A percentile compares a stretch with the other conserved stretches of the same genome.
These are phyloP conservation scores for Trachymyrmex septentrionalis DNA, from an alignment of 1,140 invertebrate species.

Conservation along the genomic window DNA sequence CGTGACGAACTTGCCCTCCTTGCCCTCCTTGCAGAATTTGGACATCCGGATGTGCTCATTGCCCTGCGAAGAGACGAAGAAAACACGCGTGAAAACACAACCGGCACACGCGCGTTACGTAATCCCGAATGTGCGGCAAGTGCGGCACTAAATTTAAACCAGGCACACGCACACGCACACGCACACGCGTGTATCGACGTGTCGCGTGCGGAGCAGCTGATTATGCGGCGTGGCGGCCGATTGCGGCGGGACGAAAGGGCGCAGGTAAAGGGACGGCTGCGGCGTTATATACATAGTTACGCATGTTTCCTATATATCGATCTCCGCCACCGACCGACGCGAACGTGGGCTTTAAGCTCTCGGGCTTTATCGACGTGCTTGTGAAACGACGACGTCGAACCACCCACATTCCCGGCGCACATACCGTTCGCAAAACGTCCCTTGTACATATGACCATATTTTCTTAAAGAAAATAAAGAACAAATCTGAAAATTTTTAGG, in stretches of 20 bases:
- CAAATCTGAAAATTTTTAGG: too few species aligned
- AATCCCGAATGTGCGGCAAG: constrained; percentile 63
- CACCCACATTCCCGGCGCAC: constrained; percentile 57
- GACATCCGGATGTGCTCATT: constrained; percentile 96
- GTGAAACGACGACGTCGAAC: constrained; percentile 65
- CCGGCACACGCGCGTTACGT: constrained; percentile 58
- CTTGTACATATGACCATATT: too few species aligned
- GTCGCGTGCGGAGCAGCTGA: constrained; percentile 11
- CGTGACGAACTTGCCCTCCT: constrained; percentile 95
- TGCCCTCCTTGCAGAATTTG: constrained; percentile 96
- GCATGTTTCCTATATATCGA: background rate
- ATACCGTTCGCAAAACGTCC: constrained; percentile 6
- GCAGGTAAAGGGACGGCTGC: background rate
- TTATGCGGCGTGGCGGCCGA: background rate
- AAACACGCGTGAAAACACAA: constrained; percentile 9
- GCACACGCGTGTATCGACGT: background rate
- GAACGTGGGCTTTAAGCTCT: background rate
- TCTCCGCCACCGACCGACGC: background rate
- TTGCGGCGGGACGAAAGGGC: background rate
- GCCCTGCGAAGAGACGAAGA: constrained; percentile 89
- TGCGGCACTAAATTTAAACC: constrained; percentile 73
- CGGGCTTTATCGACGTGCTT: constrained; percentile 53
- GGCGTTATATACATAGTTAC: background rate
- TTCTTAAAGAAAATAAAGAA: too few species aligned
- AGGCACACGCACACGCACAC: constrained; percentile 9